Evolutionary conservation across 2,113 vertebrate species (phyloP), one percentile per base, ranked within the genome.

Genomic region (Chionodraco myersi): DNA sequence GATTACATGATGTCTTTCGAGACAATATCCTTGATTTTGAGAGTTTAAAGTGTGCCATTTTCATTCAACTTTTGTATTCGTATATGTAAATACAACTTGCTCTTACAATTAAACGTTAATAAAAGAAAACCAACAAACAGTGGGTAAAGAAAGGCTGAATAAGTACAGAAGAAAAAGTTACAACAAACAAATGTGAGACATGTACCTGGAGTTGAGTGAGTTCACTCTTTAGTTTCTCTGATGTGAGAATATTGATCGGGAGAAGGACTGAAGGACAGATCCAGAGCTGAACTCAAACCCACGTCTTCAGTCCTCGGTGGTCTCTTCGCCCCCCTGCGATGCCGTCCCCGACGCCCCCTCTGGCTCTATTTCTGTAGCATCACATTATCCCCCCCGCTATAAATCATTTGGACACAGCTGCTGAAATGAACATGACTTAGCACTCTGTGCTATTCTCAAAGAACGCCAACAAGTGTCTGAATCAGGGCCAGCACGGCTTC

Each of bases 311-410:
- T 77, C 72, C 51, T 0, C 45, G 6, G 60, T 5, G 78, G 86
- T 52, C 49, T 65, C 60, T 58, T 8, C 1, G 18, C 56, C 72
- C 82, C 10, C 2, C 70, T 21, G 73, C 70, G 81, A 79, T 80
- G 3, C 66, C 57, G 26, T 76, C 83, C 72, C 61, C 26, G 2
- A 58, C 64, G 53, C 73, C 84, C 82, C 89, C 73, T 73, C 85
- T 60, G 61, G 80, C 83, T 81, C 87, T 86, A 84, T 86, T 91
- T 75, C 82, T 81, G 75, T 79, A 81, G 77, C 57, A 30, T 77
- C 73, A 71, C 82, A 59, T 79, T 75, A 65, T 67, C 63, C 77
- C 12, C 36, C 72, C 41, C 9, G 18, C 52, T 79, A 56, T 83
- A 81, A 83, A 83, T 81, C 79, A 81, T 59, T 56, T 9, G 80